Conservation (phyloP, 2,113 vertebrate genomes). For the Athene cunicularia region DNA sequence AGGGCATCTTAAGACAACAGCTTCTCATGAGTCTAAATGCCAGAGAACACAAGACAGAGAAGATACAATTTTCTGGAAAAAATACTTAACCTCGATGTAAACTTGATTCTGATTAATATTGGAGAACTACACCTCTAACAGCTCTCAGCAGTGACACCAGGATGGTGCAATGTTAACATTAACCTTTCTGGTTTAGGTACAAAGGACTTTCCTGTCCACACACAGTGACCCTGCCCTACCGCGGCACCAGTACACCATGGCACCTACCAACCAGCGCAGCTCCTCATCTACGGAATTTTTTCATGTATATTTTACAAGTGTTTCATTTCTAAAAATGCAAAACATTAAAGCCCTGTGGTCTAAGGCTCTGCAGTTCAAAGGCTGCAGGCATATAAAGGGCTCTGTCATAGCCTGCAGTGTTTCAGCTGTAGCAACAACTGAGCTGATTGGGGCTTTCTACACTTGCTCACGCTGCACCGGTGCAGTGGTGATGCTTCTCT, state of each 20-base stretch:
- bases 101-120: neutral
- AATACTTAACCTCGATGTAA: neutral
- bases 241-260: neutral
- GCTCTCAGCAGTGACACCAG: neutral
- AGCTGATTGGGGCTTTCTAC: neutral
- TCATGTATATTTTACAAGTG: neutral
- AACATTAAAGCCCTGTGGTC: neutral
- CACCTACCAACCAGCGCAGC: neutral
- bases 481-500: neutral
- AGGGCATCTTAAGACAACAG: neutral
- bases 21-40: neutral
- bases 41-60: neutral
- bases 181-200: neutral
- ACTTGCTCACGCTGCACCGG: fast-evolving
- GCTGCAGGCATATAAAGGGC: neutral
- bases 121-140: neutral
- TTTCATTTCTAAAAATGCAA: conserved; percentile 13
- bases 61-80: neutral
- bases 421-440: neutral
- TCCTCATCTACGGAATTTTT: neutral
- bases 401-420: neutral
- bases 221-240: neutral
- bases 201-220: neutral
- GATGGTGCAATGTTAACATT: neutral
- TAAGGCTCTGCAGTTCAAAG: conserved; percentile 9